Percentiles rank a stretch among this genome's conserved stretches.
phyloP scores from a whole-genome alignment of 2,888 invertebrate genomes.

The Ceratothoa steindachneri region DNA sequence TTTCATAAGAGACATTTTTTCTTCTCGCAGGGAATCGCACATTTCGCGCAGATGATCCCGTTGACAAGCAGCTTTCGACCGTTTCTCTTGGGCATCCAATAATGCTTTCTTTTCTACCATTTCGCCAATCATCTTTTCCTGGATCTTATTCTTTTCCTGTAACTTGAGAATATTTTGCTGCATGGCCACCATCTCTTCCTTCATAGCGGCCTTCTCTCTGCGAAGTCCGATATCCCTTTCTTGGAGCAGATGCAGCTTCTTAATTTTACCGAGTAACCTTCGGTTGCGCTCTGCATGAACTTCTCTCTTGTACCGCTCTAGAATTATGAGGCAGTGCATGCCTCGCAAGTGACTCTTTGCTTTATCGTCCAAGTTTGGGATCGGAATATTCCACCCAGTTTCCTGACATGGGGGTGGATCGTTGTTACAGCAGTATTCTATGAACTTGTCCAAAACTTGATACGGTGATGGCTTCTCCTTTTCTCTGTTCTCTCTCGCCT shows the following conservation, averaged over 20 bases:
- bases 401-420: not conserved
- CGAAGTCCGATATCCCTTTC: conserved; percentile 23
- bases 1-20: not conserved
- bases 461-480: conserved; percentile 24
- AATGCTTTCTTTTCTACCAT: conserved; percentile 1
- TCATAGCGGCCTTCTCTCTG: conserved; percentile 6
- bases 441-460: conserved; percentile 30
- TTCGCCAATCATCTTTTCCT: not conserved
- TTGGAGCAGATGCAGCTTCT: conserved; percentile 27
- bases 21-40: not conserved
- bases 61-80: not conserved
- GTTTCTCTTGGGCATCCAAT: not conserved
- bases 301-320: conserved; percentile 46
- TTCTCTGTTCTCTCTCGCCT: conserved; percentile 1
- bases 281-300: conserved; percentile 46
- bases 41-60: not conserved
- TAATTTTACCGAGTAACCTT: conserved; percentile 32
- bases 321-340: conserved; percentile 37
- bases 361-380: conserved; percentile 1
- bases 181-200: not conserved
- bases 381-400: not conserved
- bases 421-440: conserved; percentile 11
- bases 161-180: not conserved
- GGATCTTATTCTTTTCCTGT: not conserved
- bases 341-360: conserved; percentile 29